Percentiles rank a stretch among this genome's conserved stretches.
Evolutionary conservation across 2,797 vertebrate genomes (phyloP).

Genomic region (Trachurus trachurus): DNA sequence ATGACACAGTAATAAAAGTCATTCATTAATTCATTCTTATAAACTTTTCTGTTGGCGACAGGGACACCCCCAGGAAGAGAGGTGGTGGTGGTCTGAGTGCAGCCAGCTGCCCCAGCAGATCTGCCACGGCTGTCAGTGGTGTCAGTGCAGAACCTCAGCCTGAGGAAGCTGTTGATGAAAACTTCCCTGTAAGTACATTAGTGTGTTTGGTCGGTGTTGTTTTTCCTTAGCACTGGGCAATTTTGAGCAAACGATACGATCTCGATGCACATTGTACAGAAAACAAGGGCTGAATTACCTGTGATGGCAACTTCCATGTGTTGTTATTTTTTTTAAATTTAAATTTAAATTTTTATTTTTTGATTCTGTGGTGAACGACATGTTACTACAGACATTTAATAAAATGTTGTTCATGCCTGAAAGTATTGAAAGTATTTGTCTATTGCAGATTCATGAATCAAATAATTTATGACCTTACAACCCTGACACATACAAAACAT

Average conservation of each 20-base stretch:
- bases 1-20: too few species aligned
- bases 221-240: background rate
- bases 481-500: background rate
- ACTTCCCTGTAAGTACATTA: constrained; percentile 90
- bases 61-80: constrained; percentile 94
- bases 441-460: background rate
- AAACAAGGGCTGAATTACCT: background rate
- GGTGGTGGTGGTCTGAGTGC: constrained; percentile 73
- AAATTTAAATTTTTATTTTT: too few species aligned
- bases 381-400: background rate
- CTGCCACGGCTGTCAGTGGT: constrained; percentile 73
- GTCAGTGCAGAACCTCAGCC: constrained; percentile 86
- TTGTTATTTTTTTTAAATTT: too few species aligned
- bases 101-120: constrained; percentile 76
- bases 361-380: too few species aligned
- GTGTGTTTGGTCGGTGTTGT: background rate
- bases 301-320: too few species aligned
- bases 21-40: background rate
- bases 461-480: background rate
- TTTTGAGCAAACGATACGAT: background rate
- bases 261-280: background rate
- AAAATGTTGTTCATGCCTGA: background rate
- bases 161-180: constrained; percentile 88
- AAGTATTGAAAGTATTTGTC: background rate
- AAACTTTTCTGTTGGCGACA: constrained; percentile 72